phyloP scores from a whole-genome alignment of 2,888 invertebrate species.

The Camptogramma bilineatum region DNA sequence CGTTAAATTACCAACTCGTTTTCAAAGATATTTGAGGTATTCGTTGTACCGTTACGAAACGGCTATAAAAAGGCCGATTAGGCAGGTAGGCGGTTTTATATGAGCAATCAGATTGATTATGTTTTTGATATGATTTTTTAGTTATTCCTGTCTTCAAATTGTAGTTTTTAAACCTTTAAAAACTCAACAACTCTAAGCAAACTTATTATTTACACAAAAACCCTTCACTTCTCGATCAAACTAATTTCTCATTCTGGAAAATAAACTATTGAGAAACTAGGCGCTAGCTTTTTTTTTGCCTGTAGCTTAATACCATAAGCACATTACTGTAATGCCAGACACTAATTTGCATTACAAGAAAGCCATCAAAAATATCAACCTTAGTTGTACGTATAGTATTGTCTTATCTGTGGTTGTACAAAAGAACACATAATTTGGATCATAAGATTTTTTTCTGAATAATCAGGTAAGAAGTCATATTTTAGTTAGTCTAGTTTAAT shows the following conservation, averaged over 20 bases:
- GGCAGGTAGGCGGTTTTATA: constrained; percentile 38
- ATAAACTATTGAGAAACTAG: neutral
- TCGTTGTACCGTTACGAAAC: constrained; percentile 24
- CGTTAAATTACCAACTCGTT: constrained; percentile 4
- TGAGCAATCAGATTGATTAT: constrained; percentile 35
- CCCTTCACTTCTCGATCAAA: neutral
- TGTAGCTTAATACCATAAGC: neutral
- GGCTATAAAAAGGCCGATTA: constrained; percentile 30
- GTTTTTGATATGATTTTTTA: constrained; percentile 8
- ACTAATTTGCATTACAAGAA: neutral
- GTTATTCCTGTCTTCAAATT: neutral
- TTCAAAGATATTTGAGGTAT: constrained; percentile 34
- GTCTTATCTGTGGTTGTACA: too few species aligned
- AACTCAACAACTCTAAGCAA: constrained; percentile 15
- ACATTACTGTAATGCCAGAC: neutral
- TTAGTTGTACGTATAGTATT: neutral
- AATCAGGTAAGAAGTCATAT: too few species aligned
- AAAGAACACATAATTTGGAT: neutral
- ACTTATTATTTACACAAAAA: neutral
- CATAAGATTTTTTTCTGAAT: neutral
- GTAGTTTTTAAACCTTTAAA: constrained; percentile 9
- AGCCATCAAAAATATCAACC: neutral
- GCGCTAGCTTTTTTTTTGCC: neutral
- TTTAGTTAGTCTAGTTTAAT: neutral
- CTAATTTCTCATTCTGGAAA: neutral